Conservation (phyloP, 2,113 vertebrate species). For the Empidonax alnorum region DNA sequence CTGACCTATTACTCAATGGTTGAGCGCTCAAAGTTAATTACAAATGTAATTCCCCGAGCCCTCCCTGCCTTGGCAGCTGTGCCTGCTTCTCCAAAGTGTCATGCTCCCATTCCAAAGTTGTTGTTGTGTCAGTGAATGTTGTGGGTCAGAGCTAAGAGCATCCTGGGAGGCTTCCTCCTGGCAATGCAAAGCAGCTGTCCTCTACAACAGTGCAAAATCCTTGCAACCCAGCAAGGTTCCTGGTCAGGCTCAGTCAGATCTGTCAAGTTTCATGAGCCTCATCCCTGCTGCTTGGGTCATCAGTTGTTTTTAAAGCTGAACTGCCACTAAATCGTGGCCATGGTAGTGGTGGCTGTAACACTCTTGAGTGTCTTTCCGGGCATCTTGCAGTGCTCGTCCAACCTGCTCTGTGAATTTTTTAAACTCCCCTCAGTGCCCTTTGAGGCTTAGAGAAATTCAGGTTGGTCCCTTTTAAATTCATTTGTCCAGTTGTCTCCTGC, state of each 20-base stretch:
- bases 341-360: background rate
- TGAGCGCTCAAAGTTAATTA: constrained; percentile 60
- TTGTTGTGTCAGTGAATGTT: background rate
- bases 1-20: constrained; percentile 44
- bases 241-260: background rate
- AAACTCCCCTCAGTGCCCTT: background rate
- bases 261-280: constrained; percentile 18
- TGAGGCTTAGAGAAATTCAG: background rate
- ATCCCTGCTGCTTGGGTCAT: background rate
- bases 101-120: background rate
- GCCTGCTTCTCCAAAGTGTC: background rate
- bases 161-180: background rate
- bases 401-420: background rate
- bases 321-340: background rate
- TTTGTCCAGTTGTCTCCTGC: background rate
- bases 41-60: background rate
- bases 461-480: background rate
- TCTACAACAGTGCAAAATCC: constrained; percentile 11
- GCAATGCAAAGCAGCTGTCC: background rate
- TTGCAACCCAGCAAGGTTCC: constrained; percentile 16
- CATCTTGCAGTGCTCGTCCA: background rate
- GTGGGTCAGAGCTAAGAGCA: background rate
- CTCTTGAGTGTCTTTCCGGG: background rate
- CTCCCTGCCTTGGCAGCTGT: constrained; percentile 24
- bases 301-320: constrained; percentile 22